Base-by-base conservation (phyloP, 2,113 vertebrate genomes). In the Dendrocopos noguchii region DNA sequence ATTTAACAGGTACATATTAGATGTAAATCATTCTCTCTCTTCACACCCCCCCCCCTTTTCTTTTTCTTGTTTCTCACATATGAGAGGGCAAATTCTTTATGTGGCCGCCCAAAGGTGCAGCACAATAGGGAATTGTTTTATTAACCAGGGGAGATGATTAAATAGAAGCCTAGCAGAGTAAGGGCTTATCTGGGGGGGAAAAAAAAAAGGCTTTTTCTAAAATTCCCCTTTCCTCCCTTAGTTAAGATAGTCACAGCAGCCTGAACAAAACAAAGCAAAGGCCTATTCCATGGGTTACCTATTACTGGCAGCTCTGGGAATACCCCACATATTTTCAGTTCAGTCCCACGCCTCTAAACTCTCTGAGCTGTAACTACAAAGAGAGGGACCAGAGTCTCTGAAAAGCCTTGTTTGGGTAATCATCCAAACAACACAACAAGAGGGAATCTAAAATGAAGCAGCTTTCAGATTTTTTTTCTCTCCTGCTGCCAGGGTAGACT, bases 241-340 rank as follows among this genome's bases (percentile, higher is more conserved):
- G 70, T 83, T 57, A 64, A 87, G 79, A 44, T 15, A 84, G 64
- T 60, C 55, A 73, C 52, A 67, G 47, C 71, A 94, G 74, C 53
- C 76, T 36, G 24, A 72, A 80, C 50, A 61, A 84, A 94, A 92
- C 81, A 95, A 92, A 92, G 84, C 78, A 63, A 89, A 76, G 63
- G 44, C 81, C 63, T 55, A 1, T 94, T 97, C 94, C 96, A 97
- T 97, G 90, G 91, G 66, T 97, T 96, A 97, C 96, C 89, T 96
- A 97, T 97, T 97, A 96, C 89, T 94, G 64, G 77, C 84, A 90
- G 88, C 63, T 80, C 83, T 88, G 64, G 95, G 90, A 94, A 96
- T 96, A 87, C 87, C 91, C 95, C 84, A 93, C 96, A 96, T 96
- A 96, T 84, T 96, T 95, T 95, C 90, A 80, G 78, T 95, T 94